Evolutionary conservation across 2,113 vertebrate species (phyloP), one percentile per base, ranked within the genome.

Genomic region (Oncorhynchus clarkii): DNA sequence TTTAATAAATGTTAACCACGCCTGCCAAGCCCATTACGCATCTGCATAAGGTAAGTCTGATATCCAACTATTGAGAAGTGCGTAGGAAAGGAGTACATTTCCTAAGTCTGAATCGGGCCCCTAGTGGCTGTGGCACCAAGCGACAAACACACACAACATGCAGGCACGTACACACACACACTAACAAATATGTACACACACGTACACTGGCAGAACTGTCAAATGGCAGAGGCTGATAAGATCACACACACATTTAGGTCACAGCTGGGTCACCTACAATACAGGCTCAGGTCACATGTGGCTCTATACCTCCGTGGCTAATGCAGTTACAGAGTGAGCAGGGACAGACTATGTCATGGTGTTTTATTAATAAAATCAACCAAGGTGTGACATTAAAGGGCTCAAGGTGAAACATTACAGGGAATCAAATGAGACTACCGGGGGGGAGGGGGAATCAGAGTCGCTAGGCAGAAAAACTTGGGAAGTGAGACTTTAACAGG

Each of bases 181-280:
- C 65, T 12, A 2, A 26, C 65, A 6, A 2, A 12, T 4, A 67
- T 4, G 14, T 26, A 45, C 20, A 45, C 57, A 59, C 70, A 64
- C 3, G 20, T n/a, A 39, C 72, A 71, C n/a, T 14, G 11, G 14
- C 39, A 54, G 57, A 62, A 20, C 65, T 48, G 49, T 64, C 29
- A 27, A 72, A 78, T 16, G 67, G 39, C 68, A 68, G 76, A 71
- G 64, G 6, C 48, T 48, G 70, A 18, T n/a, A 12, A 75, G 24
- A 70, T 84, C 11, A 20, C 14, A 27, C 49, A 67, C 64, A 72
- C 13, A 67, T 51, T 71, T 79, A 77, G 74, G 72, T 84, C 70
- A 74, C 18, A 20, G 16, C 57, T 48, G 18, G 48, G 70, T 70
- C 70, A 78, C 34, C n/a, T 29, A 14, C 13, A 71, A 27, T 49